phyloP scores from a whole-genome alignment of 2,888 invertebrate species.

The Diaphora mendica region DNA sequence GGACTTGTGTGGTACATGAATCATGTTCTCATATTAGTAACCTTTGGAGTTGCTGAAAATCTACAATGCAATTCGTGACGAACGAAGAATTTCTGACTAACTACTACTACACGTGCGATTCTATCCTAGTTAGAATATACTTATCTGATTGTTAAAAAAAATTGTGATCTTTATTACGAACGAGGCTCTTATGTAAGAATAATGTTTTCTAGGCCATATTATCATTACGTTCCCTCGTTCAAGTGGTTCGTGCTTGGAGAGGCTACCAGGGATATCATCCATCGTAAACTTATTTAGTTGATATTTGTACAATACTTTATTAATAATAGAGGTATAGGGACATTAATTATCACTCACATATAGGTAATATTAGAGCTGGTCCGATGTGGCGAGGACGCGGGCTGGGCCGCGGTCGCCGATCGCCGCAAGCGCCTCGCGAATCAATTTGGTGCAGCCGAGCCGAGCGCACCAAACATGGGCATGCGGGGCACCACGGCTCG shows the following conservation, averaged over 20 bases:
- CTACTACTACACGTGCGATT: background rate
- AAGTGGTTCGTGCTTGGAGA: background rate
- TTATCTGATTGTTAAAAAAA: background rate
- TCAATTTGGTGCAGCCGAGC: constrained; percentile 32
- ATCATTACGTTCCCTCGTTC: background rate
- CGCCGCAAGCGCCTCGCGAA: constrained; percentile 39
- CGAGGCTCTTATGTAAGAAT: no score
- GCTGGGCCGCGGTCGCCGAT: background rate
- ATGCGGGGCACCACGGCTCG: constrained; percentile 10
- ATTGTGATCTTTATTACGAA: no score
- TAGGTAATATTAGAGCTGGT: background rate
- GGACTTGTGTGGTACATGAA: background rate
- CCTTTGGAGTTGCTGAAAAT: background rate
- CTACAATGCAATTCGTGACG: background rate
- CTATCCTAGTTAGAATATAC: background rate
- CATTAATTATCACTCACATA: background rate
- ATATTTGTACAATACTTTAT: background rate
- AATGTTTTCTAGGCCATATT: no score
- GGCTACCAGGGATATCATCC: background rate
- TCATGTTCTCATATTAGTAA: background rate
- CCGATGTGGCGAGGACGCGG: background rate
- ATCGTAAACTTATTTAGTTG: background rate
- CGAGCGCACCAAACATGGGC: constrained; percentile 25
- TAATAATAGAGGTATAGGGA: background rate
- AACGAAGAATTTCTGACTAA: background rate